Base-by-base conservation (phyloP, 2,888 invertebrate genomes). In the Lampropteryx suffumata region DNA sequence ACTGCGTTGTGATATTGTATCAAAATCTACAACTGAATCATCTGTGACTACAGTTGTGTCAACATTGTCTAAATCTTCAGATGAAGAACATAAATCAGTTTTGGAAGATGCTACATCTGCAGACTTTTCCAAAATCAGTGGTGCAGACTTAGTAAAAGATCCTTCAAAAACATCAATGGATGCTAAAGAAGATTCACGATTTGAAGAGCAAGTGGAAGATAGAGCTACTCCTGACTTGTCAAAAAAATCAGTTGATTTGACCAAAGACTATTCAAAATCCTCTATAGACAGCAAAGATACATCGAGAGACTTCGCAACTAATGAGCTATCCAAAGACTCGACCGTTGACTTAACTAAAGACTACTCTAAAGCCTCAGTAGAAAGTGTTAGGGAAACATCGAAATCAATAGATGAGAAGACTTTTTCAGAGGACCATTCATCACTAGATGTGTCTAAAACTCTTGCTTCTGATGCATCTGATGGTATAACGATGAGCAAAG, bases 221-320 rank as follows among this genome's bases (percentile, higher is more conserved):
- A 68, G 83, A 29, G 86, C 73, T 1, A 89, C 89, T 5, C 89
- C 89, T 29, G 90, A 90, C 56, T 65, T 89, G n/a, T 90, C 90
- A 0, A 90, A 90, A 51, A 90, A 89, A 61, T 90, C 90, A 0
- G 67, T 89, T 24, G 90, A 89, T 54, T 63, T 90, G 50, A 88
- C 88, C 5, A 90, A 90, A 66, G 90, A 90, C 62, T 90, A 88
- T 55, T 90, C 90, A 1, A 90, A 90, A 62, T 90, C 90, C 11
- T 90, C 90, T 21, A 88, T 90, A 33, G 90, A 90, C 53, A 90
- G 90, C 61, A 90, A 90, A 72, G 90, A 90, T 54, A 90, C 90
- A 0, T 90, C 90, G 1, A 75, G 87, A 69, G 90, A 90, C 67
- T 89, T 90, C 71, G 88, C 90, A 9, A 89, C 90, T 9, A 90